A percentile compares a stretch with the other conserved stretches of the same genome.
Evolutionary conservation across 2,113 vertebrate genomes (phyloP).

Genomic region (Percina caprodes): DNA sequence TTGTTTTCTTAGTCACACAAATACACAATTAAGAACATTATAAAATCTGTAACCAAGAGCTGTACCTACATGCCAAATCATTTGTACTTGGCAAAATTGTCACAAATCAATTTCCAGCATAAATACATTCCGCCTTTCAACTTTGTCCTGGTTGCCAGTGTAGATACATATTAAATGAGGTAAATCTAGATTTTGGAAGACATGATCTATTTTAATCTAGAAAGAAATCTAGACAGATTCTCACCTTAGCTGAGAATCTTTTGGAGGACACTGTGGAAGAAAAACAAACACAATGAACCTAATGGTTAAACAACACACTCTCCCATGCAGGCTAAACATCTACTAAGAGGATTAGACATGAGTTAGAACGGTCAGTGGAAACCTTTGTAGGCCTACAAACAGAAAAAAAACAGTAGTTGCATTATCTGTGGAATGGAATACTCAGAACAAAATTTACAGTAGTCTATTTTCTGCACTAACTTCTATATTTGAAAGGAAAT

Average conservation of each 20-base stretch:
- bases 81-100: not conserved
- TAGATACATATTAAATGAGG: not conserved
- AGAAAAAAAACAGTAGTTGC: conserved; percentile 23
- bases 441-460: not conserved
- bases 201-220: too few relatives aligned
- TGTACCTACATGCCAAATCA: not conserved
- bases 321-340: conserved; percentile 59
- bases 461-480: not conserved
- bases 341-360: conserved; percentile 69
- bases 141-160: not conserved
- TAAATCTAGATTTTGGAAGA: not conserved
- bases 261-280: conserved; percentile 92
- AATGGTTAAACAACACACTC: conserved; percentile 27
- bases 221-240: conserved; percentile 33
- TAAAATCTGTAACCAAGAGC: not conserved
- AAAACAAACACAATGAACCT: conserved; percentile 48
- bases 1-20: not conserved
- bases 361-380: conserved; percentile 23
- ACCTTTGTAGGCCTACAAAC: conserved; percentile 8
- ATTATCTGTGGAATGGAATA: not conserved
- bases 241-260: conserved; percentile 97
- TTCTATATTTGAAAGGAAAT: not conserved
- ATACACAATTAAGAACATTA: not conserved
- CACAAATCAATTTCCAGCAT: not conserved
- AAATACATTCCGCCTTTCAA: not conserved